phyloP scores from a whole-genome alignment of 1,140 invertebrate genomes.

The Atta cephalotes region DNA sequence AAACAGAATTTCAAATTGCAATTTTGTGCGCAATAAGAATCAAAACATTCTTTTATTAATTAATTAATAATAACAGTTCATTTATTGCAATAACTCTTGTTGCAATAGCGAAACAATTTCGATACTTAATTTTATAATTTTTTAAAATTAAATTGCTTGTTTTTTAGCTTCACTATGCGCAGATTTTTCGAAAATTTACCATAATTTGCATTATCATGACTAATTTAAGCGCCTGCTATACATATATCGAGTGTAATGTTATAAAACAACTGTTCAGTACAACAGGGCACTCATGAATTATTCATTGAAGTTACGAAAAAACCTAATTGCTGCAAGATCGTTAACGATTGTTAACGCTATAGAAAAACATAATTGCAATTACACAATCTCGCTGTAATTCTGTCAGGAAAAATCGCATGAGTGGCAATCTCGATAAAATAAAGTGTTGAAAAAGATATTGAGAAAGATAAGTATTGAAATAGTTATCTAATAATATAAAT shows the following conservation, averaged over 20 bases:
- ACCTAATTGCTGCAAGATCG: conserved; percentile 56
- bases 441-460: neutral
- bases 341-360: conserved; percentile 43
- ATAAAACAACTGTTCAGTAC: conserved; percentile 54
- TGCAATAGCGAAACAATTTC: neutral
- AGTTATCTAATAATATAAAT: neutral
- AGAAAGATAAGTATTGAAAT: too few relatives aligned
- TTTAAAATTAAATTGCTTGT: neutral
- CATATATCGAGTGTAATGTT: conserved; percentile 35
- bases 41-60: neutral
- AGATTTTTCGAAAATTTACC: neutral
- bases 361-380: conserved; percentile 49
- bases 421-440: neutral
- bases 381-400: conserved; percentile 28
- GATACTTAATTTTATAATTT: neutral
- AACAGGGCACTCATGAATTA: conserved; percentile 48
- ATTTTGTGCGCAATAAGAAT: neutral
- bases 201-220: conserved; percentile 25
- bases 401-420: neutral
- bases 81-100: neutral
- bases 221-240: conserved; percentile 47
- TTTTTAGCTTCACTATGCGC: neutral
- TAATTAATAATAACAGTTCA: neutral
- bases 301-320: conserved; percentile 50
- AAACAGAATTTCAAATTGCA: neutral